These are phyloP conservation scores for Chamaedrilus cognettii DNA, from an alignment of 2,888 invertebrate species.

Conservation along the genomic window DNA sequence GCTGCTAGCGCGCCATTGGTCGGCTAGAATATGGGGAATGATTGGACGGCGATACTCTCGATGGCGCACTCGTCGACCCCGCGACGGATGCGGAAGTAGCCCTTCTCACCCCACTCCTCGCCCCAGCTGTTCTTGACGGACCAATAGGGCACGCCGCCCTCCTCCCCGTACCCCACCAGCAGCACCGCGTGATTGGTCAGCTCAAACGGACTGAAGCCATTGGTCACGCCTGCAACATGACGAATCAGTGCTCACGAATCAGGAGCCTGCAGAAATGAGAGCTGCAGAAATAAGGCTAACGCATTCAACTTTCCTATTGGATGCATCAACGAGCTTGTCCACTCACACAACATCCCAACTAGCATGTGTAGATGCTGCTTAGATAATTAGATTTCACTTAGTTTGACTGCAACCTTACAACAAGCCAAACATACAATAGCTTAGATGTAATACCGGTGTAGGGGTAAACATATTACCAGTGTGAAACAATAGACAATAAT, in stretches of 20 bases:
- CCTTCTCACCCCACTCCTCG: conserved; percentile 53
- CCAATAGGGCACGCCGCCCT: conserved; percentile 56
- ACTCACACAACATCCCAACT: too few relatives aligned
- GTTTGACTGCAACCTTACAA: not conserved
- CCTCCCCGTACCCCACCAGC: conserved; percentile 61
- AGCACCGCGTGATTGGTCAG: conserved; percentile 62
- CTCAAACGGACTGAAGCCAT: conserved; percentile 61
- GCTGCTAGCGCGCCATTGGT: too few relatives aligned
- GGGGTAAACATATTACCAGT: too few relatives aligned
- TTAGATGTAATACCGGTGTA: too few relatives aligned
- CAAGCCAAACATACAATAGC: too few relatives aligned
- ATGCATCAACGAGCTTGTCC: too few relatives aligned
- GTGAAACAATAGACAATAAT: not conserved
- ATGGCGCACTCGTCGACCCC: conserved; percentile 58
- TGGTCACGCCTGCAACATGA: conserved; percentile 27
- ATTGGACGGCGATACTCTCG: conserved; percentile 56
- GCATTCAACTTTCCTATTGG: too few relatives aligned
- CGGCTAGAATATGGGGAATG: conserved; percentile 22
- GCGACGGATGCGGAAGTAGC: conserved; percentile 57
- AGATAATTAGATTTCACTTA: not conserved
- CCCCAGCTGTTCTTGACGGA: conserved; percentile 61
- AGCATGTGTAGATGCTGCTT: not conserved
- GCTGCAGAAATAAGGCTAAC: not conserved
- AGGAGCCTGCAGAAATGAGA: not conserved
- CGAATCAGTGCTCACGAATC: too few relatives aligned